phyloP scores from a whole-genome alignment of 2,888 invertebrate species.

The Lochmaea capreae region DNA sequence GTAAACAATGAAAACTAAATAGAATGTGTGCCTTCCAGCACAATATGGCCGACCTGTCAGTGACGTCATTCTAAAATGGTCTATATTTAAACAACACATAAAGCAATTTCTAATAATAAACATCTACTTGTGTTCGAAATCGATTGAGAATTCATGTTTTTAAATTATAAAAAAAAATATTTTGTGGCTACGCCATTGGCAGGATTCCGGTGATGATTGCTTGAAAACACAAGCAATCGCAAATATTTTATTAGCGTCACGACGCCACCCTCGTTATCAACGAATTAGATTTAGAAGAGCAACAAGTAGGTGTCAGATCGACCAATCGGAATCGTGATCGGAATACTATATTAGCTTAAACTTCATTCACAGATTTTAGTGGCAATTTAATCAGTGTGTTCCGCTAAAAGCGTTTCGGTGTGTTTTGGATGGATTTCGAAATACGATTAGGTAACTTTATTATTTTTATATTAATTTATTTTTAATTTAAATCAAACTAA shows the following conservation, averaged over 20 bases:
- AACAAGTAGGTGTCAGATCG: conserved; percentile 52
- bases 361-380: conserved; percentile 49
- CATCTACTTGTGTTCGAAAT: too few relatives aligned
- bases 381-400: conserved; percentile 44
- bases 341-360: conserved; percentile 52
- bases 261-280: conserved; percentile 39
- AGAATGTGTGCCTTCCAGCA: too few relatives aligned
- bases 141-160: too few relatives aligned
- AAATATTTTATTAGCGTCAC: conserved; percentile 44
- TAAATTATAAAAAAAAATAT: background rate
- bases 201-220: background rate
- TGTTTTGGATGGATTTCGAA: conserved; percentile 14
- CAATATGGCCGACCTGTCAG: too few relatives aligned
- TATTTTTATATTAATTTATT: background rate
- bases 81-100: too few relatives aligned
- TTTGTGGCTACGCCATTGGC: background rate
- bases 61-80: too few relatives aligned
- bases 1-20: too few relatives aligned
- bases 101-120: too few relatives aligned
- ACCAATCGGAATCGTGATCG: conserved; percentile 52
- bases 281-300: conserved; percentile 44
- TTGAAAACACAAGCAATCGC: background rate
- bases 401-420: conserved; percentile 30
- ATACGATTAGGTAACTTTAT: conserved; percentile 5
- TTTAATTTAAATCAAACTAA: background rate